phyloP scores from a whole-genome alignment of 2,113 vertebrate genomes.

The Odocoileus hemionus region DNA sequence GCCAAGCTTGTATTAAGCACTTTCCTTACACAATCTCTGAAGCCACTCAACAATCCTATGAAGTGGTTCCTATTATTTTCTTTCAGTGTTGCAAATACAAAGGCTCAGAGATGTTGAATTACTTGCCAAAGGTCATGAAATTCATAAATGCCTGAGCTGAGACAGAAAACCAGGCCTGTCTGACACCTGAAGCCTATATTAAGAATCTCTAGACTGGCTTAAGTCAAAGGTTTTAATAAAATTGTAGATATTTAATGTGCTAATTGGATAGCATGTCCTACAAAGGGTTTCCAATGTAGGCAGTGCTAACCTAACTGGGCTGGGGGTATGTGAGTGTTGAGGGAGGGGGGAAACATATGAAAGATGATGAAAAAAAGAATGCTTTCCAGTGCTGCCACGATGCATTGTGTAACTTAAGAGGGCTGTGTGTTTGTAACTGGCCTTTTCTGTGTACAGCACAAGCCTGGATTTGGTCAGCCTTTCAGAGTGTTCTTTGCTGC shows the following conservation, averaged over 20 bases:
- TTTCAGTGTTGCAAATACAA: not conserved
- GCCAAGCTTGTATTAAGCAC: not conserved
- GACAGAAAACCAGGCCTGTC: not conserved
- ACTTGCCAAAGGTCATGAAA: slow-evolving; percentile 30
- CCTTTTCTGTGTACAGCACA: slow-evolving; percentile 24
- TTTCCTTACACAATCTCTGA: not conserved
- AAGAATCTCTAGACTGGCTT: slow-evolving; percentile 12
- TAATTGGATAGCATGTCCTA: slow-evolving; percentile 22
- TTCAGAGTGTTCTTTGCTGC: not conserved
- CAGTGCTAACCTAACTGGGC: not conserved
- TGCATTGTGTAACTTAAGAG: not conserved
- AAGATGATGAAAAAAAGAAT: not conserved
- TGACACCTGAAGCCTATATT: slow-evolving; percentile 40
- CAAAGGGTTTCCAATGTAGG: not conserved
- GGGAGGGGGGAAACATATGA: not conserved
- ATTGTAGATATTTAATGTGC: slow-evolving; percentile 37
- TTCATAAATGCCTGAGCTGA: slow-evolving; percentile 33
- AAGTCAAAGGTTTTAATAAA: slow-evolving; percentile 52
- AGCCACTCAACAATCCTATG: not conserved
- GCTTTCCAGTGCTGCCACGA: not conserved
- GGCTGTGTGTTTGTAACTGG: slow-evolving; percentile 18
- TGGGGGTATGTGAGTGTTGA: not conserved
- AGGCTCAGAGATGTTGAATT: slow-evolving; percentile 17
- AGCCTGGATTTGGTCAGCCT: slow-evolving; percentile 26
- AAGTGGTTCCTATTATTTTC: not conserved